Conservation (phyloP, 2,113 vertebrate species). For the Aldabrachelys gigantea region DNA sequence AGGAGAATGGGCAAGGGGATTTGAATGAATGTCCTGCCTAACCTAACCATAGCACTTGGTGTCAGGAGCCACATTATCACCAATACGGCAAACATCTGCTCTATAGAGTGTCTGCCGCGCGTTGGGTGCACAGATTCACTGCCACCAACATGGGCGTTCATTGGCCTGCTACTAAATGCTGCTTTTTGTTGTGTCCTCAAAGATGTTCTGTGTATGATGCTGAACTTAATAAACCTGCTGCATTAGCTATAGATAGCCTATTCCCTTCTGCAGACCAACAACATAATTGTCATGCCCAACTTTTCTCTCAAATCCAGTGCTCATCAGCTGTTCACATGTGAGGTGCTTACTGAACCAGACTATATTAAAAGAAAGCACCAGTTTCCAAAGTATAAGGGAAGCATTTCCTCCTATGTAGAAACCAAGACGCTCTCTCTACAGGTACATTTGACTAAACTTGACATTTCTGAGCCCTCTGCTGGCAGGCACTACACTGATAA, state of each 20-base stretch:
- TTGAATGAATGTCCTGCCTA: too few species aligned
- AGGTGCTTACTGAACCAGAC: background rate
- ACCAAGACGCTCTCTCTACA: background rate
- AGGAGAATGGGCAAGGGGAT: too few species aligned
- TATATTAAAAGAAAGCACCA: background rate
- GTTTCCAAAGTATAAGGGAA: background rate
- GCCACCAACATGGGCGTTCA: too few species aligned
- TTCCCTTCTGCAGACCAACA: background rate
- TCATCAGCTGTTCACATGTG: constrained; percentile 4
- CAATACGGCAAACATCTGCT: too few species aligned
- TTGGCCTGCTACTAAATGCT: too few species aligned
- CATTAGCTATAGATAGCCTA: background rate
- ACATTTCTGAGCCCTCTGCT: background rate
- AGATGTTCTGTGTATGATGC: too few species aligned
- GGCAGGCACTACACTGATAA: background rate
- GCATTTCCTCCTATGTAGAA: background rate
- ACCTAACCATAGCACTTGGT: too few species aligned
- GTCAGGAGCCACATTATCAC: too few species aligned
- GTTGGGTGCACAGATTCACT: too few species aligned
- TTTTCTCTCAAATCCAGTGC: background rate
- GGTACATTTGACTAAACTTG: background rate
- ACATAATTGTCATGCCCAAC: background rate
- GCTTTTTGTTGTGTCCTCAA: too few species aligned
- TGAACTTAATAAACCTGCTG: too few species aligned
- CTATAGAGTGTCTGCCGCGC: too few species aligned